These are phyloP conservation scores for Origma solitaria DNA, from an alignment of 2,113 vertebrate species.

Conservation along the genomic window DNA sequence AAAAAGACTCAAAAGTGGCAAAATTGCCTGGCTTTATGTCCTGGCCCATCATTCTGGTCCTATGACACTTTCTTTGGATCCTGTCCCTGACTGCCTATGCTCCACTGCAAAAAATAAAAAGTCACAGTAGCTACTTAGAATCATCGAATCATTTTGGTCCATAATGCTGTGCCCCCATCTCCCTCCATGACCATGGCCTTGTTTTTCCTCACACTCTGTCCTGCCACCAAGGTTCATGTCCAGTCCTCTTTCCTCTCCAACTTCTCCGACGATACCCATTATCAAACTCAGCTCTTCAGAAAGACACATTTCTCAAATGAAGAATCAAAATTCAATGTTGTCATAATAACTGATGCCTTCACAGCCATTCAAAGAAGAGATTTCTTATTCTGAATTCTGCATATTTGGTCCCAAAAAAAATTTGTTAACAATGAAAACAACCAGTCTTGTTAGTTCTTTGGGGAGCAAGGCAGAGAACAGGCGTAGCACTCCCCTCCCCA, in stretches of 20 bases:
- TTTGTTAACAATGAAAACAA: background rate
- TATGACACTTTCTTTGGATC: background rate
- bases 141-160: background rate
- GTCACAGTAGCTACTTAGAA: background rate
- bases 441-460: background rate
- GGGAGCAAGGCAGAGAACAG: background rate
- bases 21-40: background rate
- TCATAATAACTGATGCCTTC: background rate
- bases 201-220: background rate
- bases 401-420: background rate
- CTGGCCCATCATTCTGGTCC: background rate
- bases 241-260: background rate
- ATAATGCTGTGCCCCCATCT: background rate
- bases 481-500: background rate
- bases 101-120: background rate
- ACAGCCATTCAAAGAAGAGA: background rate
- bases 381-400: background rate
- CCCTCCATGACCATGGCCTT: background rate
- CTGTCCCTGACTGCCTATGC: background rate
- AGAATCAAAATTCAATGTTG: background rate
- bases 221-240: background rate
- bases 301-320: background rate
- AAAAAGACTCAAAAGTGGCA: background rate
- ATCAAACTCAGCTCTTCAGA: background rate
- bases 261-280: background rate